Evolutionary conservation across 2,888 invertebrate species (phyloP), one percentile per base, ranked within the genome.

Genomic region (Diaperis boleti): DNA sequence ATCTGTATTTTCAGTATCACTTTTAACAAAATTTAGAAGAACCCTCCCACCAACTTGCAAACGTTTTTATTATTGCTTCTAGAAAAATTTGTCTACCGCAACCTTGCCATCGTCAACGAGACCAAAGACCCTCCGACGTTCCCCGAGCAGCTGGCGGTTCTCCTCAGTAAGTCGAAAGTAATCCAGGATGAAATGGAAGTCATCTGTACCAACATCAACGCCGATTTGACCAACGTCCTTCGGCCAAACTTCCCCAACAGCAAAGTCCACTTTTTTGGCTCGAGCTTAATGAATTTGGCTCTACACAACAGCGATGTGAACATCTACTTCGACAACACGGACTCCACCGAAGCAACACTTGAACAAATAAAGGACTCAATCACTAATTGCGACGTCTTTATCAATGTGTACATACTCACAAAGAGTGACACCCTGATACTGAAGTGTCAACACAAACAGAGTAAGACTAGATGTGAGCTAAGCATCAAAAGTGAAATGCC

Each of bases 361-460:
- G 72, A 70, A 31, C 69, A 60, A 18, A 68, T 74, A 1, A 71
- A 62, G 64, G 66, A 62, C 15, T 39, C 69, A 11, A 64, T 79
- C 8, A 18, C 45, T 2, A 69, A 65, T 59, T 72, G 73, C 2
- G 39, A 61, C 5, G n/a, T n/a, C n/a, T 61, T 80, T 4, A 68
- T 80, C 0, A 83, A 88, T 52, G 81, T 90, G 11, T 74, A 88
- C 15, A 80, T 87, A 41, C 91, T 92, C 71, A 87, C 89, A 0
- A 83, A 84, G 45, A 92, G 92, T 8, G 88, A 89, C 76, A 90
- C 90, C 2, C 94, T 94, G 17, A 91, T 94, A 65, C 86, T 94
- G 7, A 92, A 91, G 76, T 89, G 90, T 77, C 82, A 83, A 64
- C 90, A 92, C 76, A 69, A 81, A 1, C 81, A 83, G 7, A 89